Conservation (phyloP, 2,113 vertebrate species). For the Artemisiospiza belli region DNA sequence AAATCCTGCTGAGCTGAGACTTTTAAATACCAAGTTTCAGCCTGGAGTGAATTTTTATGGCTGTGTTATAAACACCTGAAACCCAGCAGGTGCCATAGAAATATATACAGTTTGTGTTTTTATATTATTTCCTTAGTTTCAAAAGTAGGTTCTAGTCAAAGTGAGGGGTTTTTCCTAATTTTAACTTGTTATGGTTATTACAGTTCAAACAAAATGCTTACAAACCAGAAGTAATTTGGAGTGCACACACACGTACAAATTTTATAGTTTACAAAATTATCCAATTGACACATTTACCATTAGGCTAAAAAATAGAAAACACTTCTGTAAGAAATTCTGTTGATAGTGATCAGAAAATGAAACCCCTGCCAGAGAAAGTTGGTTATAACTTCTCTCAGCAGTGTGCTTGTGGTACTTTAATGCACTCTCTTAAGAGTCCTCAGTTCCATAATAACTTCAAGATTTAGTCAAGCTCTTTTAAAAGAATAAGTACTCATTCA, state of each 20-base stretch:
- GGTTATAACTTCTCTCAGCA: not conserved
- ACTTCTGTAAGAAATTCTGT: not conserved
- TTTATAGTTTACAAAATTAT: slow-evolving; percentile 45
- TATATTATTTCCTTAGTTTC: slow-evolving; percentile 38
- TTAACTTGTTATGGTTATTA: slow-evolving; percentile 25
- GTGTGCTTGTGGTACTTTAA: not conserved
- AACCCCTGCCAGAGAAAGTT: not conserved
- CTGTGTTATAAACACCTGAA: slow-evolving; percentile 69
- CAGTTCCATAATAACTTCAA: slow-evolving; percentile 3
- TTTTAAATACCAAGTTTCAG: slow-evolving; percentile 65
- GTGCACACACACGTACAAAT: not conserved
- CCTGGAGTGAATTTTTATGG: slow-evolving; percentile 61
- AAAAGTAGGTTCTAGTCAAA: slow-evolving; percentile 20
- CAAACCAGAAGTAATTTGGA: slow-evolving; percentile 35
- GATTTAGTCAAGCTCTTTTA: not conserved
- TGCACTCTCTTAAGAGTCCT: not conserved
- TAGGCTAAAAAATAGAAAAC: slow-evolving; percentile 17
- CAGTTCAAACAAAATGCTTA: slow-evolving; percentile 23
- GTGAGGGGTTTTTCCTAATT: not conserved
- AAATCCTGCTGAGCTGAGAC: slow-evolving; percentile 51
- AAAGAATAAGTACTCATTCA: slow-evolving; percentile 1
- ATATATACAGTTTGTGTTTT: slow-evolving; percentile 13
- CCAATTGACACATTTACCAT: not conserved
- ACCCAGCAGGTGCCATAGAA: slow-evolving; percentile 51
- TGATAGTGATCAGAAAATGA: not conserved